Conservation (phyloP, 2,113 vertebrate genomes). For the Diglossa brunneiventris region DNA sequence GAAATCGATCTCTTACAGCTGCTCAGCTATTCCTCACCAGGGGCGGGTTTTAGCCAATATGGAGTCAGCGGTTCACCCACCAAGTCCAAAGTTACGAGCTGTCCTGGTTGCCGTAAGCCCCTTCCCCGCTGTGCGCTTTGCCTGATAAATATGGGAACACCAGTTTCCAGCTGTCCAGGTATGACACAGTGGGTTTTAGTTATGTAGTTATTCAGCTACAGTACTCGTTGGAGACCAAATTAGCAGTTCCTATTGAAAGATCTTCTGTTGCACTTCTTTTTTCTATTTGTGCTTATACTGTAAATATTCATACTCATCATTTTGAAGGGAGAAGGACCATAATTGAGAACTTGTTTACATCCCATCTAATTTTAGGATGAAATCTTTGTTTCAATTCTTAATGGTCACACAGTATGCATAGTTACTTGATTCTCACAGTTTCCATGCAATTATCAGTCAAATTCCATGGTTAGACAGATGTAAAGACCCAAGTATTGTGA, state of each 20-base stretch:
- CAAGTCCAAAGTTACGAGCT: constrained; percentile 98
- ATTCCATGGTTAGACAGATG: neutral
- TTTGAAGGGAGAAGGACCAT: neutral
- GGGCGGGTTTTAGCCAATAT: constrained; percentile 97
- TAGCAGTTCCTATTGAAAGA: neutral
- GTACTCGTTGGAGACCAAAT: neutral
- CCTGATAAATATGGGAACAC: constrained; percentile 99
- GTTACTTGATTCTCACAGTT: neutral
- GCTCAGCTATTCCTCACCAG: constrained; percentile 92
- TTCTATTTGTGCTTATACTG: neutral
- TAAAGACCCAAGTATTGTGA: neutral
- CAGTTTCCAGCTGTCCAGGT: constrained; percentile 94
- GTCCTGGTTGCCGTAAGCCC: constrained; percentile 96
- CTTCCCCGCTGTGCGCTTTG: constrained; percentile 97
- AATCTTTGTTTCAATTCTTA: neutral
- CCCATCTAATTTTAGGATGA: neutral
- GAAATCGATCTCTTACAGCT: constrained; percentile 98
- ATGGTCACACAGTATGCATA: neutral
- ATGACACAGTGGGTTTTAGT: neutral
- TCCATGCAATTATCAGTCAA: neutral
- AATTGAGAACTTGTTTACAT: neutral
- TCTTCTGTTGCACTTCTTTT: neutral
- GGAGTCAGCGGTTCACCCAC: constrained; percentile 96
- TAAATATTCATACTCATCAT: neutral
- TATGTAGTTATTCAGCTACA: neutral